Evolutionary conservation across 2,113 vertebrate genomes (phyloP).

Genomic region (Hydrolagus affinis): DNA sequence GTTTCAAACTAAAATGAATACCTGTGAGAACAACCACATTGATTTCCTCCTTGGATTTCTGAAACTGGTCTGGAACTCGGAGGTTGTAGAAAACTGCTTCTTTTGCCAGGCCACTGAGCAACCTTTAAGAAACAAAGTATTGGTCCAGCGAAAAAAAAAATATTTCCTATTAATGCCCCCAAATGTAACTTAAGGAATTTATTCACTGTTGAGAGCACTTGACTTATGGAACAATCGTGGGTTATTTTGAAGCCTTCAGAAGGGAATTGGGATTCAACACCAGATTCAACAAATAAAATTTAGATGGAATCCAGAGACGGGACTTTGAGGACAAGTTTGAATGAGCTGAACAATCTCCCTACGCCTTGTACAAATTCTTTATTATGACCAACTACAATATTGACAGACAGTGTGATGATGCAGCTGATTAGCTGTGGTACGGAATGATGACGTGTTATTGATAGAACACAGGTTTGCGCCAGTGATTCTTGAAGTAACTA

Average conservation of each 20-base stretch:
- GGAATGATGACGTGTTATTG: no score
- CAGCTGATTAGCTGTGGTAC: not conserved
- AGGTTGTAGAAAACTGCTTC: constrained; percentile 54
- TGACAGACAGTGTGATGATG: not conserved
- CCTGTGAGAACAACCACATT: constrained; percentile 56
- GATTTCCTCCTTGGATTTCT: constrained; percentile 53
- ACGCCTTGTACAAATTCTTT: not conserved
- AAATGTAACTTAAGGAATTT: not conserved
- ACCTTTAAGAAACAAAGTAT: constrained; percentile 38
- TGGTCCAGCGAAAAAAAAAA: not conserved
- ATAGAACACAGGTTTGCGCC: not conserved
- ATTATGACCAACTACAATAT: not conserved
- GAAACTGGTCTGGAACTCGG: constrained; percentile 48
- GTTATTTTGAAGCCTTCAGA: not conserved
- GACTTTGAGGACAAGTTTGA: not conserved
- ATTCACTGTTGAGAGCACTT: not conserved
- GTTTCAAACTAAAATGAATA: constrained; percentile 32
- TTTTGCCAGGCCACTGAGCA: constrained; percentile 49
- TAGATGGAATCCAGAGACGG: not conserved
- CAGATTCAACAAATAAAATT: not conserved
- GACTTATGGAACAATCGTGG: not conserved
- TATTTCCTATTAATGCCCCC: not conserved
- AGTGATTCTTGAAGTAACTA: not conserved
- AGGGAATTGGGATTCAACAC: not conserved
- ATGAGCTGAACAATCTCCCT: not conserved